A percentile compares a stretch with the other conserved stretches of the same genome.
These are phyloP conservation scores for Malacoctenus gilli DNA, from an alignment of 2,797 vertebrate species.

Conservation along the genomic window DNA sequence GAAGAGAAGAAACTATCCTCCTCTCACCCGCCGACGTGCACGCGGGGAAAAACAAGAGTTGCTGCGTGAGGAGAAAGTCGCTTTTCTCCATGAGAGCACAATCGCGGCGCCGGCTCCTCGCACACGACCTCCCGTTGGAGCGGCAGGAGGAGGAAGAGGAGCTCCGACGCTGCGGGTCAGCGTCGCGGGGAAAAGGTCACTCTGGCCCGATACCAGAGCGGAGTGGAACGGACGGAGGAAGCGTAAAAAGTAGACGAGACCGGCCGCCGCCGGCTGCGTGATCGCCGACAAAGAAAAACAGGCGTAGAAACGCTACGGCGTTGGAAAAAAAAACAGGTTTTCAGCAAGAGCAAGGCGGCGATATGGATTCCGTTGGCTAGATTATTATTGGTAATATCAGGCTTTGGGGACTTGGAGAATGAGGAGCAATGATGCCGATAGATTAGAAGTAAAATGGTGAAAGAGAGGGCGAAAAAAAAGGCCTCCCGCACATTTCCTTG, in stretches of 20 bases:
- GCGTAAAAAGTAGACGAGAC: slow-evolving; percentile 21
- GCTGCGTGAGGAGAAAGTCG: neutral
- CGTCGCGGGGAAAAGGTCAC: slow-evolving; percentile 61
- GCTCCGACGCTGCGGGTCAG: slow-evolving; percentile 37
- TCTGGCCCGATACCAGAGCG: too few species aligned
- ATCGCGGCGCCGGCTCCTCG: slow-evolving; percentile 8
- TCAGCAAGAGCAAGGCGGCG: slow-evolving; percentile 47
- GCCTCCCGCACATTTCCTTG: slow-evolving; percentile 52
- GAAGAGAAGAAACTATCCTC: too few species aligned
- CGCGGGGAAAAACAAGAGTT: too few species aligned
- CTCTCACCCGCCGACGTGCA: too few species aligned
- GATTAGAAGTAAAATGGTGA: too few species aligned
- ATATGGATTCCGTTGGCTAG: slow-evolving; percentile 56
- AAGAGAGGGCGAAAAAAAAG: slow-evolving; percentile 15
- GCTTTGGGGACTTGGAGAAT: slow-evolving; percentile 50
- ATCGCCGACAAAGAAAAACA: slow-evolving; percentile 26
- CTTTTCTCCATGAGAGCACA: slow-evolving; percentile 11
- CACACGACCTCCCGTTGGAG: slow-evolving; percentile 28
- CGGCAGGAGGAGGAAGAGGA: slow-evolving; percentile 21
- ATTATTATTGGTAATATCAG: slow-evolving; percentile 68
- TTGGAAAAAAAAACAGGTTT: too few species aligned
- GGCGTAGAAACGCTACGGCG: too few species aligned
- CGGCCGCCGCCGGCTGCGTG: slow-evolving; percentile 21
- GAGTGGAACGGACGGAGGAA: slow-evolving; percentile 8
- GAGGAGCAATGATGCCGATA: slow-evolving; percentile 67